phyloP scores from a whole-genome alignment of 2,113 vertebrate species.

The Taurulus bubalis region DNA sequence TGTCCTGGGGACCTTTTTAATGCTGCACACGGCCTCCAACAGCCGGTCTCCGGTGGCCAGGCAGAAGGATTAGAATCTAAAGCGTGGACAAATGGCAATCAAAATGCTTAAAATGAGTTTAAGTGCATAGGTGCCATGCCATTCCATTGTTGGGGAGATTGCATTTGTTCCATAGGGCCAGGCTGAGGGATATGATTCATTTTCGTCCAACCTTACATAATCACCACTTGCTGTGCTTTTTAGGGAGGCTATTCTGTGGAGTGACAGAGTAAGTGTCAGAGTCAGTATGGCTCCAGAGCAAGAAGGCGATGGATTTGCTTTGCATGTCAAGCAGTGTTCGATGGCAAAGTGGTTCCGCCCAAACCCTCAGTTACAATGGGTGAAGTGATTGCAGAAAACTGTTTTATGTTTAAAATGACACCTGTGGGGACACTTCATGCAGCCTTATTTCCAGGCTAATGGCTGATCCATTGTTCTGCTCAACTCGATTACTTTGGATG shows the following conservation, averaged over 20 bases:
- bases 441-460: background rate
- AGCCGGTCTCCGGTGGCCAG: conserved; percentile 29
- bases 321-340: conserved; percentile 34
- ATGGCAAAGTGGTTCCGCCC: background rate
- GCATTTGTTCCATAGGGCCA: conserved; percentile 46
- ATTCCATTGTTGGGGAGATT: conserved; percentile 44
- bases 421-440: background rate
- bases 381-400: background rate
- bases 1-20: conserved; percentile 37
- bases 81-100: conserved; percentile 52
- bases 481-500: background rate
- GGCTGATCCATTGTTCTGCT: too few relatives aligned
- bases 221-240: conserved; percentile 46
- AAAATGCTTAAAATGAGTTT: conserved; percentile 35
- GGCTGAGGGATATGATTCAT: conserved; percentile 59
- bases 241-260: conserved; percentile 37
- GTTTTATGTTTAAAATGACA: background rate
- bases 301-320: conserved; percentile 26
- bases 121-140: conserved; percentile 25
- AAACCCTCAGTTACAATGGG: background rate
- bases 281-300: conserved; percentile 22
- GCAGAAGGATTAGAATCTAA: conserved; percentile 44
- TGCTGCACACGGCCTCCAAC: conserved; percentile 7
- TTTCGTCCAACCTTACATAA: conserved; percentile 53
- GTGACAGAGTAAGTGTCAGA: conserved; percentile 42